Base-by-base conservation (phyloP, 2,797 vertebrate genomes). In the Enteromius argenteus region DNA sequence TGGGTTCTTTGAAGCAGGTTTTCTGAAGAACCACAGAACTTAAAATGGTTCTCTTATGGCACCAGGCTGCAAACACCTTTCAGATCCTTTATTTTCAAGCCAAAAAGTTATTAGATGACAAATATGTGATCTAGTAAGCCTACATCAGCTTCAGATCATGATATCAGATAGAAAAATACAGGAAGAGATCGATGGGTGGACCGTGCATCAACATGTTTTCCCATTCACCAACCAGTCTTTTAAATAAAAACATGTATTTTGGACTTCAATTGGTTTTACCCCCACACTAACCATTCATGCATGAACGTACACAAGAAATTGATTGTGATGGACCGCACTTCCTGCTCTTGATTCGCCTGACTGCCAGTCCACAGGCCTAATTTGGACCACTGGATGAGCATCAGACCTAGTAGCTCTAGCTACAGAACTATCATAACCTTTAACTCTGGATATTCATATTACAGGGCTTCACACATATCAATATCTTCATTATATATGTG, bases 311-410 rank as follows among this genome's bases (percentile, higher is more conserved):
- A 32, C 62, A 62, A 85, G 71, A 77, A 80, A 77, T 79, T 83
- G 80, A 83, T 86, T 73, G 58, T 66, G 75, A 66, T 79, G 39
- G 66, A 39, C 86, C 51, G 77, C 89, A 93, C 91, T 93, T 94
- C 93, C 92, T 92, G 89, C 91, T 94, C 92, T 91, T 90, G 89
- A 87, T 69, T 56, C 71, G 84, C 90, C 87, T 84, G 91, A 85
- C 86, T 84, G 89, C 88, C 87, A 84, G 83, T 85, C 80, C 88
- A 85, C 80, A 44, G 88, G 73, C 32, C 35, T 15, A 78, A 77
- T 67, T 80, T 5, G 19, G 72, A 79, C 68, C 68, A 66, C 37
- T 37, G 69, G 44, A 82, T 76, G 46, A 68, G 60, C 60, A 5
- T 83, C 60, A 83, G 46, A 56, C 15, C 76, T 60, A 17, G 37